A percentile compares a stretch with the other conserved stretches of the same genome.
Conservation (phyloP, 2,113 vertebrate species). For the Tychaedon coryphoeus region DNA sequence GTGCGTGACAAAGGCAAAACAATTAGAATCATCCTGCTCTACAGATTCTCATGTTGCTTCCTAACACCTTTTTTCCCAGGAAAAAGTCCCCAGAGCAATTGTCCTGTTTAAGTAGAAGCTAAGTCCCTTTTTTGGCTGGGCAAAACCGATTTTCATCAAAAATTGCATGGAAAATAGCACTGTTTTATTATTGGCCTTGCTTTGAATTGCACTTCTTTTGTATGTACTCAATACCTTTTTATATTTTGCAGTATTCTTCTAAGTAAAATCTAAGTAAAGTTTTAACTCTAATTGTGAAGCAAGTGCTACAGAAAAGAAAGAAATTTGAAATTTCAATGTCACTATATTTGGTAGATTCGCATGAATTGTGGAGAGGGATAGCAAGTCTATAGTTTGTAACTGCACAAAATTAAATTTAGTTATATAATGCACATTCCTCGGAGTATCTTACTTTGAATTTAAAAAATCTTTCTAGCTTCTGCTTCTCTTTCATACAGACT, state of each 20-base stretch:
- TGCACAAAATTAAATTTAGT: slow-evolving; percentile 4
- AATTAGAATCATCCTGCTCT: neutral
- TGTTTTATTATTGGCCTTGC: neutral
- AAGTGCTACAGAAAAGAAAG: neutral
- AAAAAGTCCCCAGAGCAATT: neutral
- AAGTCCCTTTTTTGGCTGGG: neutral
- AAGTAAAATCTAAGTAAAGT: neutral
- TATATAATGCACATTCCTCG: neutral
- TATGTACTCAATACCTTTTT: neutral
- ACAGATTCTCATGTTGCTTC: neutral
- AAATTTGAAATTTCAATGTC: slow-evolving; percentile 28
- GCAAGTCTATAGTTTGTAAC: neutral
- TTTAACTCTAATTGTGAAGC: slow-evolving; percentile 26
- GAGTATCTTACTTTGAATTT: slow-evolving; percentile 23
- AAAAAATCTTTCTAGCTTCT: slow-evolving; percentile 9
- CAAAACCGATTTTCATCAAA: neutral
- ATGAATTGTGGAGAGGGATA: neutral
- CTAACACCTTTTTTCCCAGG: neutral
- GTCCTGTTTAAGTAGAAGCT: neutral
- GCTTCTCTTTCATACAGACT: neutral
- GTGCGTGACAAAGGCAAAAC: neutral
- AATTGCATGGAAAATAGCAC: neutral
- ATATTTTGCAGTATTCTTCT: neutral
- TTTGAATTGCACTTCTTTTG: neutral
- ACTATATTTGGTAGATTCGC: neutral